Conservation (phyloP, 1,140 invertebrate species). For the Diuraphis noxia region DNA sequence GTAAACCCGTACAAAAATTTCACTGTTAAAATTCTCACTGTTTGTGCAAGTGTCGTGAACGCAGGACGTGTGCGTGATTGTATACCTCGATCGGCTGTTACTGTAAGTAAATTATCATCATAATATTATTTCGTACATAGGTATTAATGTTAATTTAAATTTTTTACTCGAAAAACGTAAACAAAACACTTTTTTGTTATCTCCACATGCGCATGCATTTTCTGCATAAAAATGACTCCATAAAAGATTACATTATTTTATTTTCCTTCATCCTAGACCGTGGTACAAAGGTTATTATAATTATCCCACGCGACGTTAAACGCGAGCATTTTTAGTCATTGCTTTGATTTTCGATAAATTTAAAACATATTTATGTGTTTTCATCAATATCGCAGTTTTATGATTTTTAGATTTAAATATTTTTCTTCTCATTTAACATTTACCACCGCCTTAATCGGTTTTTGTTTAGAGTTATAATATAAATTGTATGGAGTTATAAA, state of each 20-base stretch:
- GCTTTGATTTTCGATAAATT: background rate
- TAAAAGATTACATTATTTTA: background rate
- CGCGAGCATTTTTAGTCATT: background rate
- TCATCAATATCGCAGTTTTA: background rate
- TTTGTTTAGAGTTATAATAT: background rate
- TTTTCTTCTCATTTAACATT: background rate
- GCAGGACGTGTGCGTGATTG: constrained; percentile 28
- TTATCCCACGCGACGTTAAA: background rate
- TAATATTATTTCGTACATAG: background rate
- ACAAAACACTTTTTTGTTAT: background rate
- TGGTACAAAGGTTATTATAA: background rate
- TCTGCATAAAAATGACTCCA: background rate
- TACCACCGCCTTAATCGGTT: background rate
- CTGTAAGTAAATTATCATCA: constrained; percentile 25
- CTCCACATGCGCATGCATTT: background rate
- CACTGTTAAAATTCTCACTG: constrained; percentile 19
- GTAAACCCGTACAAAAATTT: constrained; percentile 31
- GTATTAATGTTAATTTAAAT: background rate
- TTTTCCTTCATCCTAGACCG: background rate
- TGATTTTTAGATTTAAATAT: background rate
- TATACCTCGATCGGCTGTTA: constrained; percentile 17
- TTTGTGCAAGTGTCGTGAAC: constrained; percentile 46
- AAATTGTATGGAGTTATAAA: too few species aligned
- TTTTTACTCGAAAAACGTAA: background rate
- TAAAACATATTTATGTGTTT: background rate